phyloP scores from a whole-genome alignment of 2,113 vertebrate genomes.

The Brienomyrus brachyistius region DNA sequence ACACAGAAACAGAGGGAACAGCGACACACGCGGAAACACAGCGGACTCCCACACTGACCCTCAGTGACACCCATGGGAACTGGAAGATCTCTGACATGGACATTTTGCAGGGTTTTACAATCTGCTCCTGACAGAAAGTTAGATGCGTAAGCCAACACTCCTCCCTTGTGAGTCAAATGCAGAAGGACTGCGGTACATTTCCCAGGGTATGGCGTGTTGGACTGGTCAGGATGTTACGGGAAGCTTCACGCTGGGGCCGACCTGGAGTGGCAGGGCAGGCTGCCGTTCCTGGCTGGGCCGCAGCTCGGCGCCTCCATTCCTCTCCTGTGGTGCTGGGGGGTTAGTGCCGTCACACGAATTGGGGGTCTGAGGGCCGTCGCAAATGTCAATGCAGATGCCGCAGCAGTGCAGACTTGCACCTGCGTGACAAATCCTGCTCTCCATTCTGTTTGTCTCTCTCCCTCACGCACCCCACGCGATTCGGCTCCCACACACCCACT shows the following conservation, averaged over 20 bases:
- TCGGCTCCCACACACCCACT: neutral
- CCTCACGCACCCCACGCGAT: neutral
- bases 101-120: neutral
- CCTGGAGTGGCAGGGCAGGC: neutral
- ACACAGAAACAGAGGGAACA: neutral
- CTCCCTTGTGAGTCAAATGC: neutral
- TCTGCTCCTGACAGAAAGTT: neutral
- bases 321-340: neutral
- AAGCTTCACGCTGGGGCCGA: neutral
- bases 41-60: neutral
- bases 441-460: conserved; percentile 14
- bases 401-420: neutral
- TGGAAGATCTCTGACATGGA: neutral
- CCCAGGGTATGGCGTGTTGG: neutral
- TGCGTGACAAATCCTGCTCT: neutral
- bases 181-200: neutral
- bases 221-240: neutral
- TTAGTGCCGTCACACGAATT: no score
- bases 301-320: neutral
- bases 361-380: neutral
- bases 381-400: neutral
- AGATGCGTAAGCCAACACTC: neutral
- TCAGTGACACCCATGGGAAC: neutral
- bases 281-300: neutral
- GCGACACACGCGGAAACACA: neutral